Evolutionary conservation across 2,797 vertebrate species (phyloP), one percentile per base, ranked within the genome.

Genomic region (Myiotriccus ornatus): DNA sequence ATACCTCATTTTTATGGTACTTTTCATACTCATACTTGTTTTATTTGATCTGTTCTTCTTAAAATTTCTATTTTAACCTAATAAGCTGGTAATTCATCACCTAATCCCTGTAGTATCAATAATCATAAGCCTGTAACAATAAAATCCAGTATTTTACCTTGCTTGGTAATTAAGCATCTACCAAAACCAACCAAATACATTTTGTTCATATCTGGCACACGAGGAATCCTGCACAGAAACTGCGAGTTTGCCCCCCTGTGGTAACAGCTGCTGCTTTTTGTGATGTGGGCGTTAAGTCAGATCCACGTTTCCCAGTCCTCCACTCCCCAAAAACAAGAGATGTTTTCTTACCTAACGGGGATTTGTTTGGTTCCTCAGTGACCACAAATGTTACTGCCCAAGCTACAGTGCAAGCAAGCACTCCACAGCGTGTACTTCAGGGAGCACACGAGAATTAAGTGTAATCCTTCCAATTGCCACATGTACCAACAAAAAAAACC

Each of bases 221-320:
- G 27, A 6, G 0, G 1, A 64, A 25, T 69, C 46, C 21, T 59
- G 15, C 47, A 93, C 52, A 73, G 63, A 70, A 87, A 39, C 3
- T 60, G 32, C 67, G 75, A 41, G 80, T 70, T 79, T 90, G 92
- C 92, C 93, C 88, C 84, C 93, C 28, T 41, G 95, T 79, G 92
- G 93, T 10, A 84, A 25, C 0, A 82, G 39, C 4, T 59, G 17
- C 44, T 59, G 23, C 62, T 69, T 55, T 28, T 47, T 21, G 16
- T 28, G 71, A 68, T 1, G 11, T 1, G 3, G 41, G 12, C 34
- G 55, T 3, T 19, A 34, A 75, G 14, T 52, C 39, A 76, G 8
- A 52, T 1, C 19, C 7, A 2, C 30, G 65, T 69, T 50, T 78
- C 76, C 67, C 63, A 53, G 8, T 14, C 18, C 41, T 47, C 35